Conservation (phyloP, 2,113 vertebrate species). For the Rhombomys opimus region DNA sequence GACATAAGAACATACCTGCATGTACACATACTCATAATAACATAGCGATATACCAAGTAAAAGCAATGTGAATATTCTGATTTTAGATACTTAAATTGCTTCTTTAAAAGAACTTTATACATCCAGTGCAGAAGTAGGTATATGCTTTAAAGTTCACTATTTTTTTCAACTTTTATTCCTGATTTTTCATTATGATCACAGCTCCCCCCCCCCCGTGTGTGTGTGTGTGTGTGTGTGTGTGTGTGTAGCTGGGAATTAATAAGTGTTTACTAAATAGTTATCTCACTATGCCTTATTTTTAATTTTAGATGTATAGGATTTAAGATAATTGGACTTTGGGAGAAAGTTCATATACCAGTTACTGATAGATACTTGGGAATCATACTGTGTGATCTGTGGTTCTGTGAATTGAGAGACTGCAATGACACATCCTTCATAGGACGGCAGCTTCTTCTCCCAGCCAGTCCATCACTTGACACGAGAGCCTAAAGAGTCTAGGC, state of each 20-base stretch:
- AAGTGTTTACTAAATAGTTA: slow-evolving; percentile 39
- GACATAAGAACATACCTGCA: not conserved
- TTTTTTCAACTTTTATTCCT: slow-evolving; percentile 8
- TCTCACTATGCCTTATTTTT: not conserved
- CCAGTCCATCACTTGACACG: not conserved
- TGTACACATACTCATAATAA: slow-evolving; percentile 77
- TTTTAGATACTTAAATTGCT: slow-evolving; percentile 14
- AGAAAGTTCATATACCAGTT: not conserved
- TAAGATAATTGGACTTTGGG: not conserved
- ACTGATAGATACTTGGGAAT: slow-evolving; percentile 13
- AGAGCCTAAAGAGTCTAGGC: not conserved
- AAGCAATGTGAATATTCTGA: not conserved
- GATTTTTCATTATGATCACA: not conserved
- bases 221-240: not conserved
- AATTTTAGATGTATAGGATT: not conserved
- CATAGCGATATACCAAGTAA: slow-evolving; percentile 1
- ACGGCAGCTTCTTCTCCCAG: not conserved
- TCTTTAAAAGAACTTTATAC: not conserved
- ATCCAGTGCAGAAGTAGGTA: not conserved
- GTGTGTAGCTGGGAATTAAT: not conserved
- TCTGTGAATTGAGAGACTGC: not conserved
- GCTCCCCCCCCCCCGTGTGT: not conserved
- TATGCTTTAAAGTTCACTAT: not conserved
- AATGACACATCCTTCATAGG: not conserved
- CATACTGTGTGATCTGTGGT: not conserved